Base-by-base conservation (phyloP, 1,140 invertebrate species). In the Hycleus phaleratus region DNA sequence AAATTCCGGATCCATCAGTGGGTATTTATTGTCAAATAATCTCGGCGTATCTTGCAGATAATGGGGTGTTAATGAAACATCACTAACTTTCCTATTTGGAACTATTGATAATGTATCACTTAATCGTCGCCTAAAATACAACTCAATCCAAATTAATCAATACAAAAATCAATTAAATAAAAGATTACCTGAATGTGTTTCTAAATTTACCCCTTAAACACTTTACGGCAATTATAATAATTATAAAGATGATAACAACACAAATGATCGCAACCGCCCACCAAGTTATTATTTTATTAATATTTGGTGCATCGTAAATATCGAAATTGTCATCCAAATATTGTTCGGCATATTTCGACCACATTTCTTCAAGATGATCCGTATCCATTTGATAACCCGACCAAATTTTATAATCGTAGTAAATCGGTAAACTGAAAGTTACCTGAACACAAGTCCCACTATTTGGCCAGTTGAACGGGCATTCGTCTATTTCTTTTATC, bases 31-130 rank as follows among this genome's bases (percentile, higher is more conserved):
- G 3, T 53, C 51, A 32, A 53, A 53, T 38, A 53, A 11, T 26
- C 46, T 53, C 26, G 51, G 51, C 3, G 26, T 53, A 25, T 53
- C 51, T 38, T 53, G 51, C 9, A 53, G 38, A 45, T 53, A 53
- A 12, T 53, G 51, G 6, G 51, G 51, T 12, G 51, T 26, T 4
- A 53, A 32, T 10, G 51, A 53, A 24, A 18, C 32, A 32, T 26
- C 9, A 32, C 43, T 53, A 8, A 44, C 43, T 12, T 26, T 51
- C 38, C 38, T 38, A 11, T 38, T 53, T 11, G 51, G 45, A 6
- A 53, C 46, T 8, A 53, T 53, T 3, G 51, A 53, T 25, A 42
- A 38, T 2, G 42, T 45, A 10, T 53, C 51, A 24, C 51, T 53
- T 9, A 46, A 40, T 39, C 38, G 46, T 26, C 46, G 24, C 24